These are phyloP conservation scores for Gallinago nigripennis DNA, from an alignment of 2,797 vertebrate genomes.

Conservation along the genomic window DNA sequence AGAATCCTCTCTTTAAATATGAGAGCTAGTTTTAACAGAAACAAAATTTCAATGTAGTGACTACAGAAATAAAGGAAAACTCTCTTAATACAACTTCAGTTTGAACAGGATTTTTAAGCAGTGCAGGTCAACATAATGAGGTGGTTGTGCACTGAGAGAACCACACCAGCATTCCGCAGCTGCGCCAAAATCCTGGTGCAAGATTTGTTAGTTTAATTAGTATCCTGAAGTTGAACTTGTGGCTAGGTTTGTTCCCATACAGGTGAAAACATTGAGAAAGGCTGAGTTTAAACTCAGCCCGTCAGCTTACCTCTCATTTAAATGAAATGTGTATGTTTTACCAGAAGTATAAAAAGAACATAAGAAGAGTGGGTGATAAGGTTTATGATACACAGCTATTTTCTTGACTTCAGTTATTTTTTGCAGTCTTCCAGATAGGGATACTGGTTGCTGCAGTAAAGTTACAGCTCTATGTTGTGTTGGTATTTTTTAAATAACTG, in stretches of 20 bases:
- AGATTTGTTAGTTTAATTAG: background rate
- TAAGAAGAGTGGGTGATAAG: background rate
- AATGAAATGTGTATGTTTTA: background rate
- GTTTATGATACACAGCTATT: background rate
- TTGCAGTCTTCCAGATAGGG: background rate
- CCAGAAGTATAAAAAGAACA: accelerated
- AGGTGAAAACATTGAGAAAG: background rate
- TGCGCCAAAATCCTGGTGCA: background rate
- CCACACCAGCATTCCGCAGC: background rate
- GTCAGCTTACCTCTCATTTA: background rate
- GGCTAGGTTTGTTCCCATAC: background rate
- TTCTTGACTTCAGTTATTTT: background rate
- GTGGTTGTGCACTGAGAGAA: accelerated
- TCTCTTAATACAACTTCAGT: background rate
- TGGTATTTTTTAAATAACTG: background rate
- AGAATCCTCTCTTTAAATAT: background rate
- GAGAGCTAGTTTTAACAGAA: background rate
- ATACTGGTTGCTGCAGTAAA: background rate
- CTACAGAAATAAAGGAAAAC: background rate
- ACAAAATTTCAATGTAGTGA: background rate
- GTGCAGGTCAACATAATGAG: background rate
- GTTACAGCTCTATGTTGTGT: background rate
- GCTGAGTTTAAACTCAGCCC: background rate
- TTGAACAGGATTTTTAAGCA: background rate
- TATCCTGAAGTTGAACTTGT: background rate